phyloP scores from a whole-genome alignment of 2,888 invertebrate genomes.

The Rosalia funebris region DNA sequence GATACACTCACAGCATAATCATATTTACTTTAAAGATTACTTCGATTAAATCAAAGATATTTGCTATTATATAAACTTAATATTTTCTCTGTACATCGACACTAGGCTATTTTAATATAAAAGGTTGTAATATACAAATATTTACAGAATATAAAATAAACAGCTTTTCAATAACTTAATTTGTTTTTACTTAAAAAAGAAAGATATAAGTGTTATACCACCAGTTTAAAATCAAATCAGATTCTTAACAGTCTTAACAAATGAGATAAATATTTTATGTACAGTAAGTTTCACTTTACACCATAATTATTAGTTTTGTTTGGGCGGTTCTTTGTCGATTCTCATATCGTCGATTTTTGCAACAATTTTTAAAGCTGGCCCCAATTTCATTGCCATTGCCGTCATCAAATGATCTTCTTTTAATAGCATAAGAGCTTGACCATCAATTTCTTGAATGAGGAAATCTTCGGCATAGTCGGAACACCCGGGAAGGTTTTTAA shows the following conservation, averaged over 20 bases:
- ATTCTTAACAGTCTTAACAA: constrained; percentile 33
- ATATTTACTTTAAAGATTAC: constrained; percentile 30
- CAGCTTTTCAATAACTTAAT: constrained; percentile 15
- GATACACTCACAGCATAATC: constrained; percentile 13
- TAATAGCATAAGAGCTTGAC: constrained; percentile 90
- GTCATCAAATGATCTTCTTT: constrained; percentile 95
- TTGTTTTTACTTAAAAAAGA: constrained; percentile 6
- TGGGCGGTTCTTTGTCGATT: constrained; percentile 68
- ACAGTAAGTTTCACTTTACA: constrained; percentile 27
- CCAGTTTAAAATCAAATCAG: constrained; percentile 31
- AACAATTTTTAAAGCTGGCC: constrained; percentile 95
- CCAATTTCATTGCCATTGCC: constrained; percentile 94
- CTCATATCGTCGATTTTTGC: constrained; percentile 89
- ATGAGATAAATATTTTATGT: constrained; percentile 37
- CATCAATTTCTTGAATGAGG: constrained; percentile 94
- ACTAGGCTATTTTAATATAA: constrained; percentile 34
- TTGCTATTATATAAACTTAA: constrained; percentile 41
- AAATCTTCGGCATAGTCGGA: constrained; percentile 95
- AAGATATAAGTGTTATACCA: constrained; percentile 28
- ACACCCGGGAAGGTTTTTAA: constrained; percentile 86
- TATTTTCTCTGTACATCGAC: constrained; percentile 39
- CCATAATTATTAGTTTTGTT: constrained; percentile 49
- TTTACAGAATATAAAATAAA: constrained; percentile 35
- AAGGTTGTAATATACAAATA: constrained; percentile 40
- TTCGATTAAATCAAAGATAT: constrained; percentile 46